Percentiles rank a stretch among this genome's conserved stretches.
Evolutionary conservation across 1,140 invertebrate species (phyloP).

Genomic region (Nixonia krombeini): DNA sequence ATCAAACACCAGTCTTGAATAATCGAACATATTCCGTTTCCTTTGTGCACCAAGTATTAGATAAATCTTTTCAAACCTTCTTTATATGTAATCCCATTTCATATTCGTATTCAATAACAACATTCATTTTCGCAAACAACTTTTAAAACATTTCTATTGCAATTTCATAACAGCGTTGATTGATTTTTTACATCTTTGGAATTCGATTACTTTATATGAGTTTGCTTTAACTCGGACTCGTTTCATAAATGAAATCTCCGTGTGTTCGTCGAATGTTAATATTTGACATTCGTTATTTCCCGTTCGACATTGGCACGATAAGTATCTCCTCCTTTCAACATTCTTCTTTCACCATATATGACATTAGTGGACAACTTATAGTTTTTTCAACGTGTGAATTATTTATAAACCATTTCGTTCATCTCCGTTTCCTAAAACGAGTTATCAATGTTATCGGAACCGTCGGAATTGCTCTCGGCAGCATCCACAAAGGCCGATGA

Average conservation of each 20-base stretch:
- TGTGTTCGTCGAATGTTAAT: neutral
- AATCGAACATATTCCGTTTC: no score
- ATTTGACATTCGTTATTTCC: constrained; percentile 15
- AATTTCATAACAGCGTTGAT: no score
- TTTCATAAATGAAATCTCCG: neutral
- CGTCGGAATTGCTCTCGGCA: constrained; percentile 84
- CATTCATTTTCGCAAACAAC: no score
- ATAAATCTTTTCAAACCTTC: no score
- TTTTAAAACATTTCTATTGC: no score
- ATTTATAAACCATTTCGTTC: neutral
- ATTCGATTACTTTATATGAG: constrained; percentile 2
- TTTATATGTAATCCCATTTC: no score
- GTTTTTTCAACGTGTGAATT: neutral
- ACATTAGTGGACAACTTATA: constrained; percentile 5
- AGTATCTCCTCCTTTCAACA: constrained; percentile 9
- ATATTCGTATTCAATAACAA: no score
- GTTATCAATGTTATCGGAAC: constrained; percentile 53
- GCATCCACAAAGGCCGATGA: constrained; percentile 87
- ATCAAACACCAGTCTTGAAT: constrained; percentile 13
- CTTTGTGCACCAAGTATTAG: constrained; percentile 4
- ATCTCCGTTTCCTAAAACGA: constrained; percentile 14
- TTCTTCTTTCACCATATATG: neutral
- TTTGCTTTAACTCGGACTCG: no score
- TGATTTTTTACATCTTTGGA: neutral
- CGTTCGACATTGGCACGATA: constrained; percentile 33